Percentiles rank a stretch among this genome's conserved stretches.
Evolutionary conservation across 1,140 invertebrate genomes (phyloP).

Genomic region (Diorhabda carinulata): DNA sequence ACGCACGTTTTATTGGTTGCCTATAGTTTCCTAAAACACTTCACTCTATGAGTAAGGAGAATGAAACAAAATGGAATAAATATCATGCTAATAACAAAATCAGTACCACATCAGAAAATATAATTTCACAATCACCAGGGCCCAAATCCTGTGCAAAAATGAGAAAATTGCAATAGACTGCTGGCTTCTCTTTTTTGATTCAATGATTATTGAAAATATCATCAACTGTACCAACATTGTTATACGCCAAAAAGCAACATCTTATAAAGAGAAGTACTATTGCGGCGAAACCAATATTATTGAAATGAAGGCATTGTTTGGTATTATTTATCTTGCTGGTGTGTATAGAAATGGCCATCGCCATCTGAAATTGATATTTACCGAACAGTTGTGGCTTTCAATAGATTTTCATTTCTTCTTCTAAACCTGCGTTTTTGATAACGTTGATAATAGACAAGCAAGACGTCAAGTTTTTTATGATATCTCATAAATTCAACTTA

Average conservation of each 20-base stretch:
- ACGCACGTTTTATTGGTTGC: constrained; percentile 4
- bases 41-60: constrained; percentile 3
- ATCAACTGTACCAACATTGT: not conserved
- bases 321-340: not conserved
- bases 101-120: constrained; percentile 19
- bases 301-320: not conserved
- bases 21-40: not conserved
- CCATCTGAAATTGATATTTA: not conserved
- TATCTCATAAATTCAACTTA: not conserved
- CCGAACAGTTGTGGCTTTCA: not conserved
- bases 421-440: constrained; percentile 9
- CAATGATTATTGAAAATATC: not conserved
- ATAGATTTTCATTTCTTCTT: constrained; percentile 1
- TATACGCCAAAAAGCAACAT: not conserved
- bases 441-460: constrained; percentile 16
- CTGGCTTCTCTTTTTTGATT: not conserved
- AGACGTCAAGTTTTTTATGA: not conserved
- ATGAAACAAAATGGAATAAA: constrained; percentile 20
- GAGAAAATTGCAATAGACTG: constrained; percentile 6
- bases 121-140: constrained; percentile 21
- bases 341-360: constrained; percentile 3
- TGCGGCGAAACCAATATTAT: not conserved
- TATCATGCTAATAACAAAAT: constrained; percentile 16
- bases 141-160: constrained; percentile 10
- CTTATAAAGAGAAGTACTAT: not conserved